Percentiles rank a stretch among this genome's conserved stretches.
phyloP scores from a whole-genome alignment of 2,888 invertebrate genomes.

The Pollenia amentaria region DNA sequence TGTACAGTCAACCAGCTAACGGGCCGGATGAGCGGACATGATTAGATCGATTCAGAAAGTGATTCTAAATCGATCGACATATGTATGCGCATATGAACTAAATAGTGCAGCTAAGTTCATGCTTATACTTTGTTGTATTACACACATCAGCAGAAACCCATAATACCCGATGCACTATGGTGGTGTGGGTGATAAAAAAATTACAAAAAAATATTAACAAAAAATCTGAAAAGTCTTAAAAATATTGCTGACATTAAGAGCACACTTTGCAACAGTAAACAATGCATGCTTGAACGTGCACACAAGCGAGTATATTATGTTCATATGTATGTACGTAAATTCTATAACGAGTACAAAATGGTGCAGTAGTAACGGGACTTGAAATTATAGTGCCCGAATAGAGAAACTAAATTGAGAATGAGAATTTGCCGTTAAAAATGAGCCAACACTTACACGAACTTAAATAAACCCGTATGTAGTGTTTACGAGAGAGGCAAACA shows the following conservation, averaged over 20 bases:
- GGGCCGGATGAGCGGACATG: no score
- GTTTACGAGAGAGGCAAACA: no score
- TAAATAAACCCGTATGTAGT: not conserved
- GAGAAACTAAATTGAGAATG: not conserved
- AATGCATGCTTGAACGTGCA: not conserved
- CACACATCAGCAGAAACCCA: no score
- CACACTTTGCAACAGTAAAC: conserved; percentile 51
- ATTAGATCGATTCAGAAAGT: no score
- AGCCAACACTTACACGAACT: not conserved
- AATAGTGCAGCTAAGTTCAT: no score
- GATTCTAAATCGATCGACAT: no score
- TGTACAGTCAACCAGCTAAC: no score
- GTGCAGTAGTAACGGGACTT: conserved; percentile 7
- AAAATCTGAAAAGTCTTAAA: not conserved
- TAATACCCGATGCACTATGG: no score
- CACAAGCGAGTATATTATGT: not conserved
- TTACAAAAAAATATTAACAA: not conserved
- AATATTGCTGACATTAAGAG: conserved; percentile 63
- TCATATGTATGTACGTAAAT: not conserved
- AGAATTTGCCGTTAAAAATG: conserved; percentile 8
- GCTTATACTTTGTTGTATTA: no score
- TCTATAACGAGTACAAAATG: conserved; percentile 9
- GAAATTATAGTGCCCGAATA: not conserved
- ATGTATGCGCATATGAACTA: no score
- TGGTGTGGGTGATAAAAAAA: no score